Evolutionary conservation across 2,888 invertebrate genomes (phyloP), one percentile per base, ranked within the genome.

Genomic region (Campaea margaritaria): DNA sequence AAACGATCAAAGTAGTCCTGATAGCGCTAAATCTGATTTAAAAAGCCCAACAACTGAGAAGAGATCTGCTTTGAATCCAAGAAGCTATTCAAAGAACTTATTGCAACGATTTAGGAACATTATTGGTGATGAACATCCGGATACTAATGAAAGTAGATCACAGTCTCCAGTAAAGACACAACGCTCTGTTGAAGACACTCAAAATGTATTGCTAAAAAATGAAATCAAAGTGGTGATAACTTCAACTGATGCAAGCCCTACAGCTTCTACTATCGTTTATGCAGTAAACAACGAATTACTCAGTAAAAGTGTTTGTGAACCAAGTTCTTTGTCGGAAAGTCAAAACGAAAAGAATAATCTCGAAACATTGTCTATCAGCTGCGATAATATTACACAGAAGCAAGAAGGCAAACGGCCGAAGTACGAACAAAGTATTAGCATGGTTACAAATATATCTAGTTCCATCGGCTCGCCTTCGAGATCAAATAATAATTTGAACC

Each of bases 61-160:
- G 66, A 77, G 83, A 70, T 85, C 92, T 0, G 89, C 82, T 15
- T 73, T 92, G 45, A 89, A 91, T 61, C 91, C 93, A 2, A 83
- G 89, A 74, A 91, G 86, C 60, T 91, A 92, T 67, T 91, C 93
- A 0, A 91, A 87, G 68, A 93, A 92, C 68, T 73, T 93, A 43
- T 62, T 93, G 7, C 93, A 93, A 79, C 79, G 93, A 63, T 93
- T 93, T 59, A 86, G 89, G 69, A 93, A 86, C 72, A 93, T 93
- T 13, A 93, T 93, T 31, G 91, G 91, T 0, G 93, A 93, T 65
- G 93, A 93, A 62, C 89, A 87, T 65, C 64, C 85, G 0, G 89
- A 91, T 62, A 82, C 83, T 52, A 87, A 85, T 68, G 86, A 86
- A 64, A 85, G 84, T 62, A 86, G 75, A 76, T 56, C 75, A 9